Base-by-base conservation (phyloP, 1,140 invertebrate genomes). In the Macrobrachium rosenbergii region DNA sequence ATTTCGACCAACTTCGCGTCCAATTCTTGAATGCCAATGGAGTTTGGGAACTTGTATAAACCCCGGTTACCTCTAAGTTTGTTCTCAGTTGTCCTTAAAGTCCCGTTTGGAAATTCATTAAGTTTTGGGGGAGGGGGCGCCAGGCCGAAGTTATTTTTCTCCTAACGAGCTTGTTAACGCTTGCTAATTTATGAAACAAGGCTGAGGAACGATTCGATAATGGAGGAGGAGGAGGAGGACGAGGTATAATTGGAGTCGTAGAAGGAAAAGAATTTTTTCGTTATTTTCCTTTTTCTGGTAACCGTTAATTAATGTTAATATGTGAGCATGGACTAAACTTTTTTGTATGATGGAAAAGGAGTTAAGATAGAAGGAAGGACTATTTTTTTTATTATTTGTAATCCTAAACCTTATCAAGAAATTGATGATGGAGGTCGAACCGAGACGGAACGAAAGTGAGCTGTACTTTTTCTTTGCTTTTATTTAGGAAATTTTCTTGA, bases 11-110 rank as follows among this genome's bases (percentile, higher is more conserved):
- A n/a, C 69, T 78, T 23, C 62, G 11, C 11, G 83, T 63, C 83
- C 83, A 85, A 85, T 85, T 85, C 83, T 85, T 85, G 83, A 85
- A 85, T 85, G 83, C 83, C 83, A 87, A 87, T 87, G 84, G 84
- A 87, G 77, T 87, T 86, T 81, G 63, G 52, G 17, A 81, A 87
- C 77, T 87, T 87, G 78, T 81, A 87, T 87, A 80, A 87, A 87
- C 84, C 84, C 84, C 23, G 84, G 84, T 87, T 87, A 87, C 77
- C 67, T 81, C 83, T 75, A 87, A 87, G 84, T 87, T 87, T 87
- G 77, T 73, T 77, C 84, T 81, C 80, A 87, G 84, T 87, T 87
- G 64, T 11, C 84, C 64, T 79, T 87, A 81, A 87, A 87, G 84
- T 80, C 77, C 77, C 84, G 84, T 75, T 87, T 81, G 64, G 77